Evolutionary conservation across 2,113 vertebrate species (phyloP), one percentile per base, ranked within the genome.

Genomic region (Cheirogaleus medius): DNA sequence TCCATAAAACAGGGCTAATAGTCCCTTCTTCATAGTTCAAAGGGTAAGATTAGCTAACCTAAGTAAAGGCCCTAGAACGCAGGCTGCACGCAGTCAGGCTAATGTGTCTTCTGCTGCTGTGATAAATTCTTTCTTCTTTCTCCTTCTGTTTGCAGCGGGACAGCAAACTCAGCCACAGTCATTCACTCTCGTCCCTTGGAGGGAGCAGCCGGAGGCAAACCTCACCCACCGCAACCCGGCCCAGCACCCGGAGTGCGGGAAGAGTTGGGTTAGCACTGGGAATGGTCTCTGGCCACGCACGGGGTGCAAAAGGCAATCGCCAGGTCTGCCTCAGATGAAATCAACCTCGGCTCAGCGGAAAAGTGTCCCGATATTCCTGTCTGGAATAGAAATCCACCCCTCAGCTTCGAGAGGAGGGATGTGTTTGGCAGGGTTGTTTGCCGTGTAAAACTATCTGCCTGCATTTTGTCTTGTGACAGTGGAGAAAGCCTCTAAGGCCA

Each of bases 381-480:
- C 96, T 78, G 71, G 83, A 82, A 37, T 13, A 63, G 42, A 90
- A 95, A 93, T 94, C 80, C 14, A 71, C 68, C 47, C 8, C 5
- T n/a, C 17, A 58, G 42, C 80, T 96, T 94, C 64, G 34, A n/a
- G 32, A 91, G 89, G n/a, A 49, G 68, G 93, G 68, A 29, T 12
- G 34, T 49, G 15, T 56, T 68, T 66, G 92, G 84, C 85, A n/a
- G 71, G 47, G 32, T 25, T 47, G 54, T 52, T 56, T 37, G 6
- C 95, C 84, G 21, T 83, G 71, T 78, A 91, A 98, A 95, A 92
- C 54, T 12, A 63, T 93, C 90, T 58, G 94, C 66, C 82, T 66
- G 39, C 47, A 6, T 86, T 76, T 93, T 63, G 88, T 91, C 96
- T 96, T 97, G 73, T 98, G 89, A 98, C 90, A 92, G 81, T 58